phyloP scores from a whole-genome alignment of 2,888 invertebrate species.

The Sicus ferrugineus region DNA sequence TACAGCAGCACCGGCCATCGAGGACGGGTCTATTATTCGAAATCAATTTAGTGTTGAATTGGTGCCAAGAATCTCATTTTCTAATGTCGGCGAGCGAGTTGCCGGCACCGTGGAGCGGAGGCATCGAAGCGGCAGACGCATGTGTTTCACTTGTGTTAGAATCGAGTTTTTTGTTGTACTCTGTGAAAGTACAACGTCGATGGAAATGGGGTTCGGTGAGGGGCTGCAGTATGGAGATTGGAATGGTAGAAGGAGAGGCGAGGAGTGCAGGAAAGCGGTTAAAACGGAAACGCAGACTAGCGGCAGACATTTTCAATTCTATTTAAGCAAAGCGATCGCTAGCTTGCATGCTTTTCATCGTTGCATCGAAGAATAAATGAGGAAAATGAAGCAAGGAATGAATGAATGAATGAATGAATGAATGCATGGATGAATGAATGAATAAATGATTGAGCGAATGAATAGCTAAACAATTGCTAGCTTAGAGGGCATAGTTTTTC shows the following conservation, averaged over 20 bases:
- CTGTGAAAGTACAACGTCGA: not conserved
- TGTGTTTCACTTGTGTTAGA: constrained; percentile 9
- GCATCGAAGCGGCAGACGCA: constrained; percentile 1
- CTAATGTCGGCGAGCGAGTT: constrained; percentile 40
- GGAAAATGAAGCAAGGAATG: not conserved
- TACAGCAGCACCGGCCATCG: constrained; percentile 26
- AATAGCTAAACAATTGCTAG: not conserved
- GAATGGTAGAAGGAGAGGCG: not conserved
- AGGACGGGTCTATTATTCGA: constrained; percentile 53
- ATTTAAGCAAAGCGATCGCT: constrained; percentile 40
- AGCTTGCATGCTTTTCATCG: constrained; percentile 15
- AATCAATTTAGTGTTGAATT: constrained; percentile 63
- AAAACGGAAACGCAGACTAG: constrained; percentile 41
- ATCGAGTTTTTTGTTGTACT: not conserved
- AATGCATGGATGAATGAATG: not conserved
- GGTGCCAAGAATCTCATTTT: constrained; percentile 62
- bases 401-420: constrained; percentile 4
- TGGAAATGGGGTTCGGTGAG: not conserved
- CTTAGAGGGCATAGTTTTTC: not conserved
- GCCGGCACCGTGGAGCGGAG: not conserved
- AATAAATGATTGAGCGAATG: not conserved
- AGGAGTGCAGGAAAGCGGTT: constrained; percentile 35
- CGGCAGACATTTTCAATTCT: constrained; percentile 40
- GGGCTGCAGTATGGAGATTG: not conserved
- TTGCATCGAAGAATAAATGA: not conserved